A percentile compares a stretch with the other conserved stretches of the same genome.
Evolutionary conservation across 30 jellyfish, hydroid and myxozoan genomes (phyloP).

Genomic region (Rhopilema esculentum): DNA sequence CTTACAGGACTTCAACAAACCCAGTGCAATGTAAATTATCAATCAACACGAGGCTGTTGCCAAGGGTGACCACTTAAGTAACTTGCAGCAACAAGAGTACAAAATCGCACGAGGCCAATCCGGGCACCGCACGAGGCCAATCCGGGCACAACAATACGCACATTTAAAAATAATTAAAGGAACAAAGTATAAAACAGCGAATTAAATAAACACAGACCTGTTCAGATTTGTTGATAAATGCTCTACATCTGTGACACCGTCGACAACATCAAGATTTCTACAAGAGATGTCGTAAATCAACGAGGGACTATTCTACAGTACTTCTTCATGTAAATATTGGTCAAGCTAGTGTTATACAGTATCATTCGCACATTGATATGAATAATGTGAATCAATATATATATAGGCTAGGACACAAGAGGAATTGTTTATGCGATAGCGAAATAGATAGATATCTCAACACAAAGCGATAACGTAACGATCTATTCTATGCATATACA

Average conservation of each 20-base stretch:
- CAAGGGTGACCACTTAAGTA: background rate
- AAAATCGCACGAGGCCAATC: background rate
- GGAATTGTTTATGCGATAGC: too few relatives aligned
- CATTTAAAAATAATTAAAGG: background rate
- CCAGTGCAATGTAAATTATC: too few relatives aligned
- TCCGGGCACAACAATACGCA: background rate
- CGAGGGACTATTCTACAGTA: background rate
- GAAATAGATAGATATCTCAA: too few relatives aligned
- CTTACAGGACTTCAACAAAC: too few relatives aligned
- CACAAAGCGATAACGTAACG: too few relatives aligned
- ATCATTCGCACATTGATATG: too few relatives aligned
- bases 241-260: background rate
- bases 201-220: background rate
- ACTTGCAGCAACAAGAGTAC: too few relatives aligned
- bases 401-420: too few relatives aligned
- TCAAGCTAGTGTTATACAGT: too few relatives aligned
- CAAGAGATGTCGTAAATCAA: background rate
- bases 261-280: background rate
- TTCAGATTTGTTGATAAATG: background rate
- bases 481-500: too few relatives aligned
- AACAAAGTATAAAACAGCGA: background rate
- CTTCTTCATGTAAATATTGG: background rate
- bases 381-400: too few relatives aligned
- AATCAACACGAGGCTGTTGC: background rate
- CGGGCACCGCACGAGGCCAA: background rate